These are phyloP conservation scores for Anguilla megastoma DNA, from an alignment of 2,797 vertebrate genomes.

Conservation along the genomic window DNA sequence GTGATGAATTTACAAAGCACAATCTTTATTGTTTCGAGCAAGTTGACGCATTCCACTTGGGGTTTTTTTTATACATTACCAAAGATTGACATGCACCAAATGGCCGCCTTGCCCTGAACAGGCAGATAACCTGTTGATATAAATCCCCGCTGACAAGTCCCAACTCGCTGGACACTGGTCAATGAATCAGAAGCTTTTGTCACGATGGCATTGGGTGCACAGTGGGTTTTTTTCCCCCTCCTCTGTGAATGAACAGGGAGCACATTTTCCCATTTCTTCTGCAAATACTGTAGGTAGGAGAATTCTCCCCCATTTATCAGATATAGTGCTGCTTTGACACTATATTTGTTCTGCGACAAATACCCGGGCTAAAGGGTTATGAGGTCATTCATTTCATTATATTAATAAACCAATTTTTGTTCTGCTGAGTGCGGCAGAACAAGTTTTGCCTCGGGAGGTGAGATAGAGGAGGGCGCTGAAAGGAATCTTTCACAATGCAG, in stretches of 20 bases:
- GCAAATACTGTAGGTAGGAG: not conserved
- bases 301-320: not conserved
- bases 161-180: not conserved
- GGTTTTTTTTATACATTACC: not conserved
- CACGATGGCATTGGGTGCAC: not conserved
- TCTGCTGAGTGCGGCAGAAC: not conserved
- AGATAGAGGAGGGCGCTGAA: not conserved
- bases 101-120: slow-evolving; percentile 6
- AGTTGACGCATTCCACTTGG: not conserved
- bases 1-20: not conserved
- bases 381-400: not conserved
- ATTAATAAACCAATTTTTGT: not conserved
- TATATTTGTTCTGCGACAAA: not conserved
- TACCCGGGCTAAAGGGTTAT: not conserved
- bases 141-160: slow-evolving; percentile 21
- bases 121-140: slow-evolving; percentile 24
- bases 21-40: slow-evolving; percentile 15
- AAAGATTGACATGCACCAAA: slow-evolving; percentile 1
- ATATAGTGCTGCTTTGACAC: slow-evolving; percentile 12
- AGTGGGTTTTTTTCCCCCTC: not conserved
- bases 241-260: not conserved
- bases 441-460: not conserved
- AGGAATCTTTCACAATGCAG: not conserved
- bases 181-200: not conserved
- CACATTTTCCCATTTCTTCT: not conserved